Conservation (phyloP, 92 coral and sea anemone genomes). For the Hydrozoanthus gracilis region DNA sequence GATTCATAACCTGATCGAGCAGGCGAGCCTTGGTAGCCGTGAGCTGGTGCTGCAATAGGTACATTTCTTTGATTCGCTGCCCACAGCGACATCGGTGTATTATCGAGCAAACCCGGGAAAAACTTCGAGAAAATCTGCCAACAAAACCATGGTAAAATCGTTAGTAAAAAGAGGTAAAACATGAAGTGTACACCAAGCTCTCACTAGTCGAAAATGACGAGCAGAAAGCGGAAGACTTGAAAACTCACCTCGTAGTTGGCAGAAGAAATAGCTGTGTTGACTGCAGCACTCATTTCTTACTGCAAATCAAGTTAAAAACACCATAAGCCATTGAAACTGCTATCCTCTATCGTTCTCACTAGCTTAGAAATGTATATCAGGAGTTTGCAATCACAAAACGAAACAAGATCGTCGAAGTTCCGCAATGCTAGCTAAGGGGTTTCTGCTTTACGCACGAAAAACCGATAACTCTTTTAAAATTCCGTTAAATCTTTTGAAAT, state of each 20-base stretch:
- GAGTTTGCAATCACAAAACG: neutral
- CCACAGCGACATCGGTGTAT: neutral
- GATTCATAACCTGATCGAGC: slow-evolving; percentile 27
- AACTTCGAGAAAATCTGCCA: neutral
- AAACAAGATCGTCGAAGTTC: neutral
- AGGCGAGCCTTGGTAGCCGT: slow-evolving; percentile 1
- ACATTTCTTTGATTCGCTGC: slow-evolving; percentile 66
- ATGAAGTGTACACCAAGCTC: neutral
- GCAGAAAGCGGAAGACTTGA: neutral
- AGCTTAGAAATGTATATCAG: neutral
- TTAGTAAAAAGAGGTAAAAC: neutral
- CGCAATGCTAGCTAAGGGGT: neutral
- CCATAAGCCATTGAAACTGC: neutral
- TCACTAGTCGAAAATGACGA: neutral
- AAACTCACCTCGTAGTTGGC: neutral
- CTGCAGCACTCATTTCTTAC: neutral
- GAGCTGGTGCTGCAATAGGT: slow-evolving; percentile 73
- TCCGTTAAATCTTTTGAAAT: neutral
- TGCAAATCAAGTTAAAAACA: neutral
- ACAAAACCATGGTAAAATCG: no score
- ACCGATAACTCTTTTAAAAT: neutral
- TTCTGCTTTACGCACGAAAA: neutral
- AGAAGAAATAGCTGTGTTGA: neutral
- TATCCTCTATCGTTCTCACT: neutral
- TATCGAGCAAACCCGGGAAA: neutral